These are phyloP conservation scores for Hemichromis elongatus DNA, from an alignment of 2,113 vertebrate species.

Conservation along the genomic window DNA sequence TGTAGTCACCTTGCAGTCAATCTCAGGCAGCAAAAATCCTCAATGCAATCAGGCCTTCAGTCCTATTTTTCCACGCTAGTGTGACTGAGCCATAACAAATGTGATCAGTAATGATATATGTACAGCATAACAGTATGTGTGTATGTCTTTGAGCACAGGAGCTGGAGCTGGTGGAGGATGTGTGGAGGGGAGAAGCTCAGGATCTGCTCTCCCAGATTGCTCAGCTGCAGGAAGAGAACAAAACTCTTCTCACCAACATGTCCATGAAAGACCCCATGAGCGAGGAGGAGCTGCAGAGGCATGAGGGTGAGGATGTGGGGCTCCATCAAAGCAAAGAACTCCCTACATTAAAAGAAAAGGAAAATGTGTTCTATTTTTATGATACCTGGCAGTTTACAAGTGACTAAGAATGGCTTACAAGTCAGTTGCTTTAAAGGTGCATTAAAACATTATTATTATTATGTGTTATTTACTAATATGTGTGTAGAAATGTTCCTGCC, in stretches of 20 bases:
- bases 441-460: background rate
- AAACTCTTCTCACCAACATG: conserved; percentile 86
- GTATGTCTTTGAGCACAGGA: conserved; percentile 72
- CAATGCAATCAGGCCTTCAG: background rate
- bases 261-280: conserved; percentile 86
- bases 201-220: conserved; percentile 94
- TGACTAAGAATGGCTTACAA: background rate
- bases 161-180: conserved; percentile 95
- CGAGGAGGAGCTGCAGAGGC: conserved; percentile 93
- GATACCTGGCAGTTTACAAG: background rate
- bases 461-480: background rate
- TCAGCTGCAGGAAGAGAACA: conserved; percentile 97
- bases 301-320: conserved; percentile 78
- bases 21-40: background rate
- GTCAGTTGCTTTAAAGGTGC: background rate
- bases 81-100: background rate
- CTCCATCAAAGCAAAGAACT: background rate
- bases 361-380: background rate
- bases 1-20: background rate
- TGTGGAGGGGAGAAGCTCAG: conserved; percentile 95
- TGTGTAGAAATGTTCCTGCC: background rate
- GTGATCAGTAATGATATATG: background rate
- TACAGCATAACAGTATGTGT: background rate
- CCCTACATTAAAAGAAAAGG: background rate
- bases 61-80: background rate